Base-by-base conservation (phyloP, 1,140 invertebrate species). In the Drosophila ambigua region DNA sequence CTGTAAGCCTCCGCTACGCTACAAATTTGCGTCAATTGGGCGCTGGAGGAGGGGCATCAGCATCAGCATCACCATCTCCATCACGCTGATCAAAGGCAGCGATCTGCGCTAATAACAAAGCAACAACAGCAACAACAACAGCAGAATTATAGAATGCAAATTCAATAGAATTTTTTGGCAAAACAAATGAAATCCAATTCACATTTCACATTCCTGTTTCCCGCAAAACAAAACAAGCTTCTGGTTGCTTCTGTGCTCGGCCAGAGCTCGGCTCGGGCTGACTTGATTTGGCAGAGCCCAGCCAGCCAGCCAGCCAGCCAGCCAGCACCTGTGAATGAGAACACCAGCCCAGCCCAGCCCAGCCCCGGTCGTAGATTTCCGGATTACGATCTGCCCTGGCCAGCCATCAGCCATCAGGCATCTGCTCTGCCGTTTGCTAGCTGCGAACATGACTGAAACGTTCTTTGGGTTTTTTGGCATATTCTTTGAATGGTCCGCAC, bases 351-450 rank as follows among this genome's bases (percentile, higher is more conserved):
- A 31, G 31, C 8, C 23, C n/a, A n/a, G n/a, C n/a, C n/a, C n/a
- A n/a, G n/a, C n/a, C n/a, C n/a, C 23, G 50, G 49, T 74, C 63
- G 62, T 79, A 84, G 80, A 85, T 84, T 85, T 84, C 81, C 81
- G 81, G 81, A 67, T 76, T 79, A 76, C 71, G 65, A 57, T 4
- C 31, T n/a, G 58, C 35, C 53, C 20, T 20, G 20, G n/a, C 35
- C 15, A 13, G 26, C 28, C 45, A 9, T 24, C 15, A 35, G 43
- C 9, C 20, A 16, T 9, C 31, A 2, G 28, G 23, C 4, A 11
- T 46, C 11, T 24, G 11, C 4, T 4, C 4, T 16, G 4, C 23
- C 23, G 3, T 7, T 20, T 55, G 20, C 20, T 20, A 2, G 20
- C 20, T 41, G 9, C 44, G 35, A 20, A 45, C 31, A 77, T 85